Base-by-base conservation (phyloP, 2,888 invertebrate genomes). In the Napeogenes sylphis region DNA sequence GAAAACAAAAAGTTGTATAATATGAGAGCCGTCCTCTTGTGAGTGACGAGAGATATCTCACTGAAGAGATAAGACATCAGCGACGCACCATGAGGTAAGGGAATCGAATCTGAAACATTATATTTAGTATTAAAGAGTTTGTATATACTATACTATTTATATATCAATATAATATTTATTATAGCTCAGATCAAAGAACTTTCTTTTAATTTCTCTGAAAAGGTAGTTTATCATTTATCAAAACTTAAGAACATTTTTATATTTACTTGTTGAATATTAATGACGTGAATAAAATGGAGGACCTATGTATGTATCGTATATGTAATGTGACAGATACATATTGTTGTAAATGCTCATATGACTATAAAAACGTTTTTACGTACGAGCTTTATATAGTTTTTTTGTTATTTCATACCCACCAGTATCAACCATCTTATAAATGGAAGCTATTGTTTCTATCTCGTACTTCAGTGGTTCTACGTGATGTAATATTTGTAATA, bases 61-160 rank as follows among this genome's bases (percentile, higher is more conserved):
- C 92, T 90, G 75, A 94, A 94, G 62, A 94, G 82, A 74, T 93
- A 93, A 46, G 93, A 93, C 79, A 94, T 89, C 45, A 94, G 81
- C 38, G 92, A 92, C 0, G 92, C 92, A 2, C 94, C 94, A n/a
- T 75, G 73, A 0, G 88, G 87, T 10, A 90, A 71, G 4, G 78
- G 70, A 0, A 75, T 76, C 4, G 76, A 62, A 65, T 84, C 87
- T 86, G 73, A 53, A 81, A 79, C 14, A 54, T 61, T 45, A 55
- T 46, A 12, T 56, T 42, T 21, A 21, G 21, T 21, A 21, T 21
- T 21, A 0, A 21, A 0, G 21, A 21, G 21, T 21, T 21, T 21
- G 21, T 21, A 21, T 21, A 21, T 21, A 21, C 21, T 21, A 21
- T 21, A 21, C 21, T 0, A 21, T 21, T 21, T 21, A 21, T 21